Conservation (phyloP, 2,888 invertebrate genomes). For the Drosophila anceps region DNA sequence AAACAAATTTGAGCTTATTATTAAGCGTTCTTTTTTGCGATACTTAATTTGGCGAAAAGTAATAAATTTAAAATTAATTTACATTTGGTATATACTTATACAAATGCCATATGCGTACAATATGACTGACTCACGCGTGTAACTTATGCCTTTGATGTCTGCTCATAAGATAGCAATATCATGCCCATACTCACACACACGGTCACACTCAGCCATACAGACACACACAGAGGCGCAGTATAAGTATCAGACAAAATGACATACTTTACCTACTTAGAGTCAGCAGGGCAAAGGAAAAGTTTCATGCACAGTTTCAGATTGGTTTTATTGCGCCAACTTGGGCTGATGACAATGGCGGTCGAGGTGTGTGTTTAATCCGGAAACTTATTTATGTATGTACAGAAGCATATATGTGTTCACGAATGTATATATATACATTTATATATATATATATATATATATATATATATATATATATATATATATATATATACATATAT, state of each 20-base stretch:
- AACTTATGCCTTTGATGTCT: constrained; percentile 39
- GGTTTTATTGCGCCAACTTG: constrained; percentile 75
- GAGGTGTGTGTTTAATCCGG: constrained; percentile 75
- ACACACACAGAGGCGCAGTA: constrained; percentile 1
- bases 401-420: constrained; percentile 23
- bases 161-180: constrained; percentile 36
- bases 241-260: constrained; percentile 29
- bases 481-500: constrained; percentile 5
- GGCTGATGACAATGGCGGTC: constrained; percentile 56
- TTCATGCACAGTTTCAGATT: constrained; percentile 66
- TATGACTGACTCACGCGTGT: constrained; percentile 18
- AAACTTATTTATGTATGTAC: constrained; percentile 79
- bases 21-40: neutral
- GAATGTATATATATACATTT: neutral
- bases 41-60: neutral
- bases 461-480: constrained; percentile 27
- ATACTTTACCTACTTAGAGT: constrained; percentile 37
- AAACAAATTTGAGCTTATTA: neutral
- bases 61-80: neutral
- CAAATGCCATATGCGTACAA: constrained; percentile 12
- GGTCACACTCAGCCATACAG: neutral
- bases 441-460: neutral
- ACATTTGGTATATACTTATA: neutral
- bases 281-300: constrained; percentile 39
- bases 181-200: neutral